Base-by-base conservation (phyloP, 2,113 vertebrate species). In the Neotoma lepida region DNA sequence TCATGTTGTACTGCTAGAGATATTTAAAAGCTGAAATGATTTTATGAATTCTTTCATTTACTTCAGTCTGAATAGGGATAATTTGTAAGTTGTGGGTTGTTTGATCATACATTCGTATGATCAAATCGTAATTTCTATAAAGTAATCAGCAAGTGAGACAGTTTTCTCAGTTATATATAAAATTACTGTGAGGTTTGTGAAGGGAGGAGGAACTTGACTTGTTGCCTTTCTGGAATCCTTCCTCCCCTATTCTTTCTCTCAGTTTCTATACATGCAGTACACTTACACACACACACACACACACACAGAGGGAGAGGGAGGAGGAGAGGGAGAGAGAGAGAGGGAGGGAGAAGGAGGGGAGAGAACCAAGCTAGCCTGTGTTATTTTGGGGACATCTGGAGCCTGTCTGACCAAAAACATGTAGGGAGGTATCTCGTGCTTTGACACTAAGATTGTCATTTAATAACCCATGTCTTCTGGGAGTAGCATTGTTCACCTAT, bases 11-110 rank as follows among this genome's bases (percentile, higher is more conserved):
- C 35, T 89, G 28, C 39, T 58, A 84, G 61, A 77, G 15, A 26
- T 89, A 58, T 24, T 74, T 51, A 51, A 66, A 82, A 86, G 87
- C 49, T 66, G 28, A 66, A 66, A 76, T 54, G 12, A 64, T n/a
- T 87, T 95, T 86, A 12, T 92, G n/a, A 82, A 87, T 94, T 87
- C 68, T 90, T 9, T 61, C 35, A 33, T 84, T 49, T 77, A 4
- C 58, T 96, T 30, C 3, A 74, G 2, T 93, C 41, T 85, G 66
- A 51, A 51, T 51, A 51, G 51, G 13, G 74, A 77, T 82, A 22
- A 22, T 88, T 95, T 49, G 51, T 93, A 89, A 61, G 17, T 73
- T 88, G 17, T n/a, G 10, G 51, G 30, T 18, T 89, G 18, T 76
- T 78, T 74, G 58, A 46, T 88, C 87, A 78, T n/a, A 88, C 4